Percentiles rank a stretch among this genome's conserved stretches.
Conservation (phyloP, 2,113 vertebrate genomes). For the Laticauda laticaudata region DNA sequence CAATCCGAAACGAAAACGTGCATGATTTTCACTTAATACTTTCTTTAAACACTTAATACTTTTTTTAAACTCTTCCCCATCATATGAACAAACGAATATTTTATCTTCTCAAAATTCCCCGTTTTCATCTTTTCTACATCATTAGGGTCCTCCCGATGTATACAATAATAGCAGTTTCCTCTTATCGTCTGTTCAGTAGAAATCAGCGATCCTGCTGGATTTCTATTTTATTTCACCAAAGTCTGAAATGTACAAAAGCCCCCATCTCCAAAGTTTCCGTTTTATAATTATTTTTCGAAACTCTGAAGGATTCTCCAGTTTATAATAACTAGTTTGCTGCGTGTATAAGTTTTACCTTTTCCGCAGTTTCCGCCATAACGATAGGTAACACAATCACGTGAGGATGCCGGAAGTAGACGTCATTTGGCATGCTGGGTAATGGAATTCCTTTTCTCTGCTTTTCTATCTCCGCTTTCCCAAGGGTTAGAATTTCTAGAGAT, state of each 20-base stretch:
- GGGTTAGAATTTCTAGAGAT: not conserved
- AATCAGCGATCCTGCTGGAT: not conserved
- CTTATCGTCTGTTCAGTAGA: not conserved
- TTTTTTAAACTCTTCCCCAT: not conserved
- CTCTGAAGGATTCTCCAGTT: not conserved
- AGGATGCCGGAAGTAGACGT: conserved; percentile 40
- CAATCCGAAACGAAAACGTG: not conserved
- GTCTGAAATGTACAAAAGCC: no score
- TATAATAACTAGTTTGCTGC: no score
- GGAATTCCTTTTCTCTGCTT: conserved; percentile 51
- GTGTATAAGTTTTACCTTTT: conserved; percentile 71
- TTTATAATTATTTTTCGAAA: not conserved
- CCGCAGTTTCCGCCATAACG: conserved; percentile 84
- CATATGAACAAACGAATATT: not conserved
- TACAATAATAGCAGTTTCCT: not conserved
- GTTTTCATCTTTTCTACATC: not conserved
- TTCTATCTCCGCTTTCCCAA: not conserved
- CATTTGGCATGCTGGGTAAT: conserved; percentile 59
- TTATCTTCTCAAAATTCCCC: not conserved
- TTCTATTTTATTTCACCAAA: not conserved
- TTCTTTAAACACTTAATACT: not conserved
- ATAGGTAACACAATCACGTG: conserved; percentile 68
- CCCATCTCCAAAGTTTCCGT: no score
- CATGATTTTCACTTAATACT: not conserved
- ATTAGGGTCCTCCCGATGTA: not conserved